Evolutionary conservation across 2,113 vertebrate species (phyloP).

Genomic region (Hyla sarda): DNA sequence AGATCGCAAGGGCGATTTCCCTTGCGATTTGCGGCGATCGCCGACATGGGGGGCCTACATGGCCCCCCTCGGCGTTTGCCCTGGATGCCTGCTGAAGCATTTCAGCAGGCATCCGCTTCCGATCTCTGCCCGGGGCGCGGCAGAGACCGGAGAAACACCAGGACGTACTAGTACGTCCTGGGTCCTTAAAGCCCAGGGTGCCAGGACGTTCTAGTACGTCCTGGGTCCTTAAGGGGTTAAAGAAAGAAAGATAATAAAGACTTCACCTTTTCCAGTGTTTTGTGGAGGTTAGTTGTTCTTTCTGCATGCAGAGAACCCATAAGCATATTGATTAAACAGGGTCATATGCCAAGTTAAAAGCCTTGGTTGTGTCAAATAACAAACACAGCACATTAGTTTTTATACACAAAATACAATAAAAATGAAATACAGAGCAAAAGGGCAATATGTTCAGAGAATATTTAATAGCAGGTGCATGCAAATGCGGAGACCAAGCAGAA

Average conservation of each 20-base stretch:
- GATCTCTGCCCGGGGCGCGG: too few relatives aligned
- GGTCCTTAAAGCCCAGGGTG: too few relatives aligned
- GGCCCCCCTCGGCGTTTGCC: too few relatives aligned
- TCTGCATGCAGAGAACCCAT: not conserved
- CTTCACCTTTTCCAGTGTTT: not conserved
- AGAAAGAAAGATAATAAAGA: not conserved
- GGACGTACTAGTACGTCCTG: too few relatives aligned
- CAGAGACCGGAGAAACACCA: too few relatives aligned
- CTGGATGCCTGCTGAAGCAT: too few relatives aligned
- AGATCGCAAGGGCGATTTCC: too few relatives aligned
- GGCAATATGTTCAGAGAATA: not conserved
- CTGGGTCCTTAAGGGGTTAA: too few relatives aligned
- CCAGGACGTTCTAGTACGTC: too few relatives aligned
- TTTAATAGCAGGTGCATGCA: not conserved
- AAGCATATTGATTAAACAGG: conserved; percentile 10
- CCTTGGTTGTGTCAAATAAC: not conserved
- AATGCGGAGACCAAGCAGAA: not conserved
- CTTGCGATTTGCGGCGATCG: too few relatives aligned
- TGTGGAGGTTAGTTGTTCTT: conserved; percentile 3
- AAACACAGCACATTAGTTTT: not conserved
- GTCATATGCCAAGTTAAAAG: not conserved
- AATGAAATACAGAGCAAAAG: not conserved
- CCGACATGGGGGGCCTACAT: too few relatives aligned
- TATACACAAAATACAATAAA: conserved; percentile 2
- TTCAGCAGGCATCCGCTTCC: too few relatives aligned